Conservation (phyloP, 2,113 vertebrate genomes). For the Microtus oregoni region DNA sequence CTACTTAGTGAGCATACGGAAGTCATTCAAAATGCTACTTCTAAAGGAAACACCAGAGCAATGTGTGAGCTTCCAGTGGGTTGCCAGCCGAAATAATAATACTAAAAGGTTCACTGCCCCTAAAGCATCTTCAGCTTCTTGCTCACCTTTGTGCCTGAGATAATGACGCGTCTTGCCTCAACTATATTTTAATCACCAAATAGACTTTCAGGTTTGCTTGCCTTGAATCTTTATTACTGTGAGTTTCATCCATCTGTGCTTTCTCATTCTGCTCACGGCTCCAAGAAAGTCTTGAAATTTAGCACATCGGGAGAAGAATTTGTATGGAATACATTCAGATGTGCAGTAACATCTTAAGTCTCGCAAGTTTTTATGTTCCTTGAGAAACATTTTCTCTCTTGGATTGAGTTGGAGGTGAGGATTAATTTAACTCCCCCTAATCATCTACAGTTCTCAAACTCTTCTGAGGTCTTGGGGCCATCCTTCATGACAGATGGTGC, state of each 20-base stretch:
- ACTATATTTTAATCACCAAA: conserved; percentile 77
- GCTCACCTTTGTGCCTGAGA: conserved; percentile 40
- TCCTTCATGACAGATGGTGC: background rate
- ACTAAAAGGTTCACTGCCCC: conserved; percentile 17
- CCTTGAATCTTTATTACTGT: conserved; percentile 73
- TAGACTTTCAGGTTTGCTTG: conserved; percentile 76
- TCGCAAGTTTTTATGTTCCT: conserved; percentile 32
- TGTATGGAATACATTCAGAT: conserved; percentile 83
- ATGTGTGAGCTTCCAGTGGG: conserved; percentile 55
- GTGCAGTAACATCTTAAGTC: conserved; percentile 57
- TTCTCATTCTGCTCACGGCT: conserved; percentile 79
- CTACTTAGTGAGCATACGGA: conserved; percentile 68
- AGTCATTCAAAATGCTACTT: conserved; percentile 78
- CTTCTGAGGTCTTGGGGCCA: background rate
- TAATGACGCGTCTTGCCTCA: background rate
- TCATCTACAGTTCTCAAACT: conserved; percentile 12
- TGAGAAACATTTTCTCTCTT: conserved; percentile 48
- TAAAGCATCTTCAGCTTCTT: conserved; percentile 44
- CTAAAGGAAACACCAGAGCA: conserved; percentile 42
- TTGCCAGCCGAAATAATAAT: background rate
- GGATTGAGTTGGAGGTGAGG: conserved; percentile 44
- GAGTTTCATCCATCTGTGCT: conserved; percentile 79
- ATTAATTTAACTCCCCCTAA: conserved; percentile 39
- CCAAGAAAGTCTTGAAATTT: conserved; percentile 83
- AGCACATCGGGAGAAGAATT: conserved; percentile 81